Evolutionary conservation across 2,113 vertebrate species (phyloP).

Genomic region (Brachyhypopomus occidentalis): DNA sequence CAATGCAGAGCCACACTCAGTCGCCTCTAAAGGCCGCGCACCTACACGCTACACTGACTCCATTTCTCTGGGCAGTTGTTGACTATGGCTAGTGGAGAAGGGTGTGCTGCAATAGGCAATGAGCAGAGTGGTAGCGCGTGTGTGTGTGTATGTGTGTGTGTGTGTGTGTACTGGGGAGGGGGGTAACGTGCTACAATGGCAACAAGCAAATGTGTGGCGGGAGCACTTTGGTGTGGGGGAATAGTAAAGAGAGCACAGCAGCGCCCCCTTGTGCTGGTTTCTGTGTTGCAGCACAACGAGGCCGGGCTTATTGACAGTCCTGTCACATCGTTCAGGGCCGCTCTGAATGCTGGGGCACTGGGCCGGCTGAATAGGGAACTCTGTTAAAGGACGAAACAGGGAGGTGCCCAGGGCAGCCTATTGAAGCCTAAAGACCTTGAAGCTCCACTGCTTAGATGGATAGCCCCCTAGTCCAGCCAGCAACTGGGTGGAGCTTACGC

Average conservation of each 20-base stretch:
- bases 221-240: slow-evolving; percentile 14
- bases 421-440: slow-evolving; percentile 56
- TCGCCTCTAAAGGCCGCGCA: slow-evolving; percentile 52
- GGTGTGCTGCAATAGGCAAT: slow-evolving; percentile 15
- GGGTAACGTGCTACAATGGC: slow-evolving; percentile 49
- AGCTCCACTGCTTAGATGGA: slow-evolving; percentile 53
- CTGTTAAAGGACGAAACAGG: slow-evolving; percentile 65
- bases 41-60: slow-evolving; percentile 69
- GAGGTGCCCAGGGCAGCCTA: slow-evolving; percentile 53
- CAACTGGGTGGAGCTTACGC: slow-evolving; percentile 21
- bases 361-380: slow-evolving; percentile 66
- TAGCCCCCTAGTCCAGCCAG: slow-evolving; percentile 28
- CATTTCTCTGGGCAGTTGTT: slow-evolving; percentile 65
- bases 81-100: slow-evolving; percentile 42
- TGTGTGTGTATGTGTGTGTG: slow-evolving; percentile 41
- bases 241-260: slow-evolving; percentile 51
- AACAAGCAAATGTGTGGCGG: slow-evolving; percentile 4
- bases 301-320: slow-evolving; percentile 67
- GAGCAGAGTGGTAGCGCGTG: slow-evolving; percentile 47
- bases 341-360: slow-evolving; percentile 54
- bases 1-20: slow-evolving; percentile 26
- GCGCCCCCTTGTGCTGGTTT: slow-evolving; percentile 64
- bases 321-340: slow-evolving; percentile 69
- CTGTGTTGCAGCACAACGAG: slow-evolving; percentile 68
- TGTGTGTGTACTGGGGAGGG: slow-evolving; percentile 42